Evolutionary conservation across 2,113 vertebrate species (phyloP), one percentile per base, ranked within the genome.

Genomic region (Onychorhynchus coronatus): DNA sequence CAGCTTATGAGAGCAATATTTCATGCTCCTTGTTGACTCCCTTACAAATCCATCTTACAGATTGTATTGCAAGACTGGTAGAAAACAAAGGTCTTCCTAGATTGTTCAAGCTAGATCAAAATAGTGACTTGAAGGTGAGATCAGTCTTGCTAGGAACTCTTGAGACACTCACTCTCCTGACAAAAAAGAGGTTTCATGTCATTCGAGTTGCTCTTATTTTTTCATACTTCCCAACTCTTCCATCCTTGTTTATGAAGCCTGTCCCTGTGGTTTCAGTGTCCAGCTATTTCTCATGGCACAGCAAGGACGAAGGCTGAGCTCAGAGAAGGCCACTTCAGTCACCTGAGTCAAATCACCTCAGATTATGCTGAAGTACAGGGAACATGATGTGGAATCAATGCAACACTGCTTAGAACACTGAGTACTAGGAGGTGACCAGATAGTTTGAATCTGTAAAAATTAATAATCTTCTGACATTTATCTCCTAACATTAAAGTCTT

Each of bases 331-430:
- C 1, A 1, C 73, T 80, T 63, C 47, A 93, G 91, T 93, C 92
- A 95, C 86, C 88, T 96, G 92, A 94, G 94, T 66, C 55, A 83
- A 53, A 59, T 91, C 80, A 86, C 91, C 88, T 95, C 83, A 81
- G 83, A 33, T 75, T 71, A 63, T 91, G 50, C 88, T 52, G 79
- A 55, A 59, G 58, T 22, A 18, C 63, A 81, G 55, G 17, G 86
- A 89, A 89, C 94, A 74, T 50, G 41, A 17, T 53, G 46, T 80
- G 19, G 72, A 85, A 42, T 80, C 79, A 76, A 1, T 76, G 59
- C 75, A 94, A 46, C 28, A 20, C 46, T 53, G n/a, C 83, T 84
- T 37, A 50, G 94, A 86, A 96, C 94, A 95, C 72, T 8, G 14
- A 86, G 94, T 96, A 66, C 96, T 84, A 35, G 33, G 8, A 90